Conservation (phyloP, 2,113 vertebrate species). For the Myotis davidii region DNA sequence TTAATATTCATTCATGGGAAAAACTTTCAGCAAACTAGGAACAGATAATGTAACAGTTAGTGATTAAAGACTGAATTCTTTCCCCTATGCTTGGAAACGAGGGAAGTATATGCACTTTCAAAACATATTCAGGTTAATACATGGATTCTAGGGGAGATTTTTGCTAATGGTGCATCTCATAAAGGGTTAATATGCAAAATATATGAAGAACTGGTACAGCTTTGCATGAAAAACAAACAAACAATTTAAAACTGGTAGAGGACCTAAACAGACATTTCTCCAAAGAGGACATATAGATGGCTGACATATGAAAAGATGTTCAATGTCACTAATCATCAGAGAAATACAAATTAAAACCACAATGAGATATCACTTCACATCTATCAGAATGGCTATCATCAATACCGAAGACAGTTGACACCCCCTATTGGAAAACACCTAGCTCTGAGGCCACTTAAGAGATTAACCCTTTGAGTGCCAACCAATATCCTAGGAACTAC, state of each 20-base stretch:
- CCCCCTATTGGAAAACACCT: too few relatives aligned
- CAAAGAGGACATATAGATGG: not conserved
- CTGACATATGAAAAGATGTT: not conserved
- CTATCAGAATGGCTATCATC: not conserved
- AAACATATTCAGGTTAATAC: conserved; percentile 21
- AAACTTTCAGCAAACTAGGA: not conserved
- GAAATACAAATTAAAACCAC: not conserved
- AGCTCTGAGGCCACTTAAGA: too few relatives aligned
- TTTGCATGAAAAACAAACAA: not conserved
- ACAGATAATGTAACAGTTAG: not conserved
- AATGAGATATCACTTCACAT: not conserved
- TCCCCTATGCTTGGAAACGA: not conserved
- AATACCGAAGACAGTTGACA: too few relatives aligned
- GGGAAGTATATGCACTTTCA: not conserved
- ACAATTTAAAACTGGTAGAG: not conserved
- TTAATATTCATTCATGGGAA: not conserved
- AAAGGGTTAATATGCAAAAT: not conserved
- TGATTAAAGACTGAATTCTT: not conserved
- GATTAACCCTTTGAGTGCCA: too few relatives aligned
- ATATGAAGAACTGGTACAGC: not conserved
- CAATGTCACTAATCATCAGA: not conserved
- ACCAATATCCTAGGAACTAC: too few relatives aligned
- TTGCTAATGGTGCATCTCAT: not conserved
- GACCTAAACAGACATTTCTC: not conserved
- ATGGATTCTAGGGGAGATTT: not conserved